Evolutionary conservation across 35 echinoderm and acorn worm genomes (phyloP).

Genomic region (Apostichopus japonicus): DNA sequence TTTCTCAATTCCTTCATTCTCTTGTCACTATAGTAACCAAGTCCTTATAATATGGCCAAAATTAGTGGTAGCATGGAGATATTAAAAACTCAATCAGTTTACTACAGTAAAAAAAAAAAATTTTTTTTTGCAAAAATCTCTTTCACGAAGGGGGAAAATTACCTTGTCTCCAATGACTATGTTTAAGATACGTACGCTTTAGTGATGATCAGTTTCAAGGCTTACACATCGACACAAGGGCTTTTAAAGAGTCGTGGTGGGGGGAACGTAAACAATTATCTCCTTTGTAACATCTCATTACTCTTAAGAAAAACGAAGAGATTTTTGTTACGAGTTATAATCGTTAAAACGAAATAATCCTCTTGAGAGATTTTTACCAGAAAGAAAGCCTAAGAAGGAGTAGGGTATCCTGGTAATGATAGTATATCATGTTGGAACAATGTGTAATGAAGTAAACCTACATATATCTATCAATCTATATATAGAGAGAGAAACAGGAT

Average conservation of each 20-base stretch:
- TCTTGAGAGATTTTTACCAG: not conserved
- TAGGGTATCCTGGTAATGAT: not conserved
- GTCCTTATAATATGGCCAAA: slow-evolving; percentile 5
- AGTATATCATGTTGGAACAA: too few relatives aligned
- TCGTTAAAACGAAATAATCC: not conserved
- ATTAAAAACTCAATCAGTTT: slow-evolving; percentile 9
- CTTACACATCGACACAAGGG: slow-evolving; percentile 1
- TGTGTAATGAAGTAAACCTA: too few relatives aligned
- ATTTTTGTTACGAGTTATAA: not conserved
- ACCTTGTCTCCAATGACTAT: not conserved
- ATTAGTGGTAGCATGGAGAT: slow-evolving; percentile 2
- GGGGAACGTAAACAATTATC: slow-evolving; percentile 10
- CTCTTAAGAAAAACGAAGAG: not conserved
- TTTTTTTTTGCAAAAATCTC: not conserved
- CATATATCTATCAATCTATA: too few relatives aligned
- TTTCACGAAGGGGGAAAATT: not conserved
- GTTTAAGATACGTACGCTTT: not conserved
- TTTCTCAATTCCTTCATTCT: slow-evolving; percentile 5
- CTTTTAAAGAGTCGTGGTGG: not conserved
- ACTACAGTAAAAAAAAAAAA: not conserved
- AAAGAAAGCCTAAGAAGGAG: not conserved
- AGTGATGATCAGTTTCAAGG: not conserved
- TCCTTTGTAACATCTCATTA: slow-evolving; percentile 1
- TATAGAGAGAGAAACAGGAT: too few relatives aligned
- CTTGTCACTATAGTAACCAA: not conserved